Base-by-base conservation (phyloP, 2,797 vertebrate species). In the Oreochromis grahami region DNA sequence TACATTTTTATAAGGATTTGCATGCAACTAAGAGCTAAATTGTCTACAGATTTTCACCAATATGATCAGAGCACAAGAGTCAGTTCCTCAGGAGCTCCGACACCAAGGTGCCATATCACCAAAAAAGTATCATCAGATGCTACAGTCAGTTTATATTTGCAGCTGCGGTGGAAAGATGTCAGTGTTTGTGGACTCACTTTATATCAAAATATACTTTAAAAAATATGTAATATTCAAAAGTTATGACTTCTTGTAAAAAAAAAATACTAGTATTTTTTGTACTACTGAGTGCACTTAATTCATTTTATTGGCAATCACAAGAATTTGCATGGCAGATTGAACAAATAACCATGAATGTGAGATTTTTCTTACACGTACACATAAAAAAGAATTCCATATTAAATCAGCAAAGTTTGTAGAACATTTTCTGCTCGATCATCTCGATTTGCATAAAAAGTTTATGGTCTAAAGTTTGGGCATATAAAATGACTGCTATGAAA, bases 331-430 rank as follows among this genome's bases (percentile, higher is more conserved):
- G 48, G 43, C 24, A 19, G 4, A 1, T 29, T 11, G 17, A 72
- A 17, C 41, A 48, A 72, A 32, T 48, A 48, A 48, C 14, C 24
- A 29, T 3, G 43, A 48, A 48, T 29, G 43, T 72, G 68, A 72
- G 68, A 72, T 48, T 72, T 72, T 72, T 45, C 41, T 48, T 72
- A 19, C 24, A 29, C 14, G 17, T 17, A 19, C 0, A 48, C 41
- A 1, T 29, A 26, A 0, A 3, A 36, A 12, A 0, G 0, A 60
- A 60, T 58, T 0, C 0, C 17, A 12, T 3, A 36, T 36, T 0
- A n/a, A 63, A 63, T 63, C 32, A 0, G 58, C 10, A 63, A 63
- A n/a, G 32, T 36, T 63, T 13, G 10, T 0, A 8, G 32, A n/a
- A 8, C 19, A 63, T n/a, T 63, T 63, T 36, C 19, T 36, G 10